Percentiles rank a stretch among this genome's conserved stretches.
phyloP scores from a whole-genome alignment of 2,888 invertebrate genomes.

The Polietes domitor region DNA sequence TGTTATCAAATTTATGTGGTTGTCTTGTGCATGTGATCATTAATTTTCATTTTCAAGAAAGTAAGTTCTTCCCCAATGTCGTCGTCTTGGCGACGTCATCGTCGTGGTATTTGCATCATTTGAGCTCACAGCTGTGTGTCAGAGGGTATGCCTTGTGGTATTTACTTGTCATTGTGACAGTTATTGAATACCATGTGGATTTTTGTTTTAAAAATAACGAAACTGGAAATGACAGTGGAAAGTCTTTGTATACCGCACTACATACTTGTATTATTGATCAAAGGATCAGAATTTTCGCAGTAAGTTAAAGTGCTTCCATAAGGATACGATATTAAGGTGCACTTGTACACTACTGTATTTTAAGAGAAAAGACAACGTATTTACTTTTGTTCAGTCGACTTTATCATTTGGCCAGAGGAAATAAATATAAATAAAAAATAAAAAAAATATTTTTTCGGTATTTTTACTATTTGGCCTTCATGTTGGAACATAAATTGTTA shows the following conservation, averaged over 20 bases:
- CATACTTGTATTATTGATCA: too few species aligned
- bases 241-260: conserved; percentile 6
- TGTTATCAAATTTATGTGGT: conserved; percentile 40
- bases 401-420: too few species aligned
- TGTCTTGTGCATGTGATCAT: conserved; percentile 62
- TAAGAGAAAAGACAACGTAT: too few species aligned
- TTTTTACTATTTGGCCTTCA: too few species aligned
- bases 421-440: too few species aligned
- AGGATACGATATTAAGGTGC: too few species aligned
- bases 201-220: neutral
- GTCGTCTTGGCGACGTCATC: conserved; percentile 26
- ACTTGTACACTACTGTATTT: too few species aligned
- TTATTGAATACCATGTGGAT: conserved; percentile 52
- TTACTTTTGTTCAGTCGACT: too few species aligned
- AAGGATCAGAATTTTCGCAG: neutral
- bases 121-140: neutral
- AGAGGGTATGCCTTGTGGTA: conserved; percentile 47
- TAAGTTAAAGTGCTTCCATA: too few species aligned
- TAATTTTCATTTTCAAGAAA: conserved; percentile 62
- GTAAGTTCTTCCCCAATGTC: neutral
- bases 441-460: too few species aligned
- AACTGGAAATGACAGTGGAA: neutral
- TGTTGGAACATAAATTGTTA: too few species aligned
- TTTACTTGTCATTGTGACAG: conserved; percentile 64
- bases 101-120: neutral